Evolutionary conservation across 2,888 invertebrate genomes (phyloP).

Genomic region (Selenia dentaria): DNA sequence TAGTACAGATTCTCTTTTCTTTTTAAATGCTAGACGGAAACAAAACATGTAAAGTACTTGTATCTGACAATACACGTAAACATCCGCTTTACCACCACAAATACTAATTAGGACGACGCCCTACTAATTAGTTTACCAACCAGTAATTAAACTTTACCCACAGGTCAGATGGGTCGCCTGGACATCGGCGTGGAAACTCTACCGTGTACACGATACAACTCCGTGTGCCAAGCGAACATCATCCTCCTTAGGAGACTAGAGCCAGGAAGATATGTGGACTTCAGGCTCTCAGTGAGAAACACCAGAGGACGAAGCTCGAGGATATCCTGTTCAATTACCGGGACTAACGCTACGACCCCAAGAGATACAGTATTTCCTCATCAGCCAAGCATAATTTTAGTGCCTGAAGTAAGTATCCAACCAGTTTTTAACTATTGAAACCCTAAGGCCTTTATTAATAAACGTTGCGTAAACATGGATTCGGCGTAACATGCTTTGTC

Average conservation of each 20-base stretch:
- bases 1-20: too few species aligned
- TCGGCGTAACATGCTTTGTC: too few species aligned
- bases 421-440: too few species aligned
- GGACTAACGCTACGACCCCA: constrained; percentile 94
- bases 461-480: too few species aligned
- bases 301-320: constrained; percentile 90
- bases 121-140: constrained; percentile 4
- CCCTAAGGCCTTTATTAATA: too few species aligned
- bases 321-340: constrained; percentile 91
- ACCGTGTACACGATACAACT: constrained; percentile 94
- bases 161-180: constrained; percentile 88
- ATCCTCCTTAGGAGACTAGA: constrained; percentile 90
- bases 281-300: constrained; percentile 89
- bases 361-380: constrained; percentile 93
- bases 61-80: too few species aligned
- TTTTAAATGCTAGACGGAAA: too few species aligned
- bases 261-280: constrained; percentile 93
- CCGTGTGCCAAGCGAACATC: constrained; percentile 95
- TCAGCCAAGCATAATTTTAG: constrained; percentile 90
- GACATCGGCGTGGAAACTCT: constrained; percentile 92
- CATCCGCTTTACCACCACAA: too few species aligned
- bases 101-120: constrained; percentile 4
- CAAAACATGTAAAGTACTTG: too few species aligned
- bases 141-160: constrained; percentile 4
- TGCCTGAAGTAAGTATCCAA: constrained; percentile 87